Percentiles rank a stretch among this genome's conserved stretches.
Conservation (phyloP, 2,113 vertebrate species). For the Climacteris rufus region DNA sequence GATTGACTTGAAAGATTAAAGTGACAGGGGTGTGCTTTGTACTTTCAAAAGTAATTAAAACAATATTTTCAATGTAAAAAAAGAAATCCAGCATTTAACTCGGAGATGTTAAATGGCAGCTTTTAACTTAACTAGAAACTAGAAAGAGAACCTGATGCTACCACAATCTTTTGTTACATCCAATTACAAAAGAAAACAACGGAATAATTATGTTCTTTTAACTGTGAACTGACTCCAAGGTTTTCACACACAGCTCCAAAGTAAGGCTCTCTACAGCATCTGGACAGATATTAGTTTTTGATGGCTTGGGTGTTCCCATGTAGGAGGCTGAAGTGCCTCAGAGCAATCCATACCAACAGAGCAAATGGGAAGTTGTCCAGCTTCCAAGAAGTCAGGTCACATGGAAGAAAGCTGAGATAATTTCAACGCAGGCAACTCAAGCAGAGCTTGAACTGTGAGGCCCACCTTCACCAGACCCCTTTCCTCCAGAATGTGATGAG, state of each 20-base stretch:
- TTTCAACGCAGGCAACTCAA: constrained; percentile 85
- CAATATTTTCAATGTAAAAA: constrained; percentile 7
- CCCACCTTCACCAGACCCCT: constrained; percentile 94
- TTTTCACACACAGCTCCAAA: constrained; percentile 1
- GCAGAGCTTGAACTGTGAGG: constrained; percentile 91
- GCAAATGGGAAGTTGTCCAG: neutral
- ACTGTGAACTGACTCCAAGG: constrained; percentile 38
- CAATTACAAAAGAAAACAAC: neutral
- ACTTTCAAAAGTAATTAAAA: constrained; percentile 28
- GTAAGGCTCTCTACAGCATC: constrained; percentile 52
- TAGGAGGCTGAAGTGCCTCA: constrained; percentile 27
- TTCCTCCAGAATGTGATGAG: constrained; percentile 97
- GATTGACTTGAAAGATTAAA: neutral
- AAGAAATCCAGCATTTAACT: constrained; percentile 21
- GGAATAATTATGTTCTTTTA: neutral
- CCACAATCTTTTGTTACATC: constrained; percentile 49
- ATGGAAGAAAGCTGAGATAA: constrained; percentile 84
- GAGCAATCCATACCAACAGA: constrained; percentile 41
- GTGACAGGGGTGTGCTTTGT: neutral
- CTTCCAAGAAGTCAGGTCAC: constrained; percentile 63
- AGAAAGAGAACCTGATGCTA: constrained; percentile 34
- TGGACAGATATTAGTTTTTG: constrained; percentile 47
- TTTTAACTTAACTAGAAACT: neutral
- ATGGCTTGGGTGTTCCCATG: constrained; percentile 59
- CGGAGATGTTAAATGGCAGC: neutral